Base-by-base conservation (phyloP, 2,113 vertebrate species). In the Albula goreensis region DNA sequence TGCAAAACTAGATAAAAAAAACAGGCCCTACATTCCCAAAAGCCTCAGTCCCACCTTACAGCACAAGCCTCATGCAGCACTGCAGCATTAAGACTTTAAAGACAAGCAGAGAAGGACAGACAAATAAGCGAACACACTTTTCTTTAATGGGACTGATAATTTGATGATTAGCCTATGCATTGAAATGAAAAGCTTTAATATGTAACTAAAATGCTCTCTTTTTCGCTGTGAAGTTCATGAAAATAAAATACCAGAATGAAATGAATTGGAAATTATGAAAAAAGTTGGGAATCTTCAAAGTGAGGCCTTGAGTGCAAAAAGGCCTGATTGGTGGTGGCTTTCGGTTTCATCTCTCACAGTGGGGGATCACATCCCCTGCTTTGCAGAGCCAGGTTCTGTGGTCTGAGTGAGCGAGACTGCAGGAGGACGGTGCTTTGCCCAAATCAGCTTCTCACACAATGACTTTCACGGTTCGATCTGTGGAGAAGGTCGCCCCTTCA, bases 231-330 rank as follows among this genome's bases (percentile, higher is more conserved):
- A 50, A 80, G 50, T 53, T 74, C 41, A 57, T 51, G 77, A 78
- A 85, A 84, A 74, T 50, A 8, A 52, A 79, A 81, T 78, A 84
- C 60, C 66, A 57, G 80, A 74, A 86, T 56, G 80, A 85, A 85
- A 86, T 25, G 81, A 78, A 78, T 48, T 78, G 80, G 77, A 77
- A 74, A 85, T 81, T 19, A 80, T 17, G 49, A 66, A 50, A 77
- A 78, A 85, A 84, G 15, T 56, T 48, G 50, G 2, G 11, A 51
- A 82, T 84, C 86, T 89, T 89, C 86, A 89, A 88, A 90, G 80
- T 60, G n/a, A 81, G 19, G 48, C 80, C 79, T 49, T 22, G 80
- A 86, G 79, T 52, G 5, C 19, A 25, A 51, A 66, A 19, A 5
- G 51, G 51, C 12, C 12, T 15, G 80, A 66, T 57, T 15, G 78